Conservation (phyloP, 2,888 invertebrate species). For the Diploptera punctata region DNA sequence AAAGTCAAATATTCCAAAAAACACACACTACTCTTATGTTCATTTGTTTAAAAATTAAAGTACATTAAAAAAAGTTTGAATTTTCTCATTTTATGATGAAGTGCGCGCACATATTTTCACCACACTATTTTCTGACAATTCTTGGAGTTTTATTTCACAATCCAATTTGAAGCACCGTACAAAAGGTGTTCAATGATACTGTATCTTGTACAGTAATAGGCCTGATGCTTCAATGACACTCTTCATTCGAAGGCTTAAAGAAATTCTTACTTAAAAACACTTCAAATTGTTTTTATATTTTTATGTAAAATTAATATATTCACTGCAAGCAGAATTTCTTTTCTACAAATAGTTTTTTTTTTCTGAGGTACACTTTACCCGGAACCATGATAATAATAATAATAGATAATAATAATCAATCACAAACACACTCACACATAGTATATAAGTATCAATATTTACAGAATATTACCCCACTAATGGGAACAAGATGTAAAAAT, state of each 20-base stretch:
- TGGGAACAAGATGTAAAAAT: slow-evolving; percentile 34
- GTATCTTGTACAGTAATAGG: neutral
- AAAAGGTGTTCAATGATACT: too few species aligned
- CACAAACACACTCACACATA: slow-evolving; percentile 35
- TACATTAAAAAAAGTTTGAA: slow-evolving; percentile 26
- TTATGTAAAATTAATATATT: neutral
- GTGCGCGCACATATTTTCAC: neutral
- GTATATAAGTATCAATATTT: slow-evolving; percentile 26
- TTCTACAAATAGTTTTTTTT: neutral
- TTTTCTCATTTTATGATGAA: neutral
- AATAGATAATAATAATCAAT: slow-evolving; percentile 26
- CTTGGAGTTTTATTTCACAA: neutral
- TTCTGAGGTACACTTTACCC: slow-evolving; percentile 33
- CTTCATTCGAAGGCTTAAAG: neutral
- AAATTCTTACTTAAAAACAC: neutral
- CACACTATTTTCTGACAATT: neutral
- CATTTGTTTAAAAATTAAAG: slow-evolving; percentile 6
- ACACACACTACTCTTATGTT: slow-evolving; percentile 34
- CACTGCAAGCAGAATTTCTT: neutral
- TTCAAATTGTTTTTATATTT: too few species aligned
- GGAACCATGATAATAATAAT: slow-evolving; percentile 18
- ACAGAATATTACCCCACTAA: slow-evolving; percentile 22
- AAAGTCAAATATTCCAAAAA: slow-evolving; percentile 28
- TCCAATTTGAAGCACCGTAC: neutral
- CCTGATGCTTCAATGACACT: slow-evolving; percentile 7